Evolutionary conservation across 2,797 vertebrate species (phyloP).

Genomic region (Myotis pilosus): DNA sequence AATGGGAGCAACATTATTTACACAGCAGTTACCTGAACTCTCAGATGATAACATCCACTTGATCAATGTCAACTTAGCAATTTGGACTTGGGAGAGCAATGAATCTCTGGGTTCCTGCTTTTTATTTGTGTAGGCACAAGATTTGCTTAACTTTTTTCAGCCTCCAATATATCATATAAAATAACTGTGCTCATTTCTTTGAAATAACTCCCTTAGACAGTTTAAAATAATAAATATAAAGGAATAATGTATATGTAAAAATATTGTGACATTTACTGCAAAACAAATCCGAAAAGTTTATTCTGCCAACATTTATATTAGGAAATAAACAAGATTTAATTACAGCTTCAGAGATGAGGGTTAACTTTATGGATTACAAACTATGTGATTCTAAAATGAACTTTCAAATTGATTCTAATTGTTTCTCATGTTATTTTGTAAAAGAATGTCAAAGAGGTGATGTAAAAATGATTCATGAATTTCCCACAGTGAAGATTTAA

Average conservation of each 20-base stretch:
- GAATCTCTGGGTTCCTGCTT: background rate
- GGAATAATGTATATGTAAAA: background rate
- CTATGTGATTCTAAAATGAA: background rate
- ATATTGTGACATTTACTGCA: background rate
- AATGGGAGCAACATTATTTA: constrained; percentile 56
- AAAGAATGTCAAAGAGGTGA: background rate
- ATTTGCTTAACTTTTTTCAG: background rate
- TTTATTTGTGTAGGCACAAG: background rate
- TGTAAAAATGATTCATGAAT: background rate
- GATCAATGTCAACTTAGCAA: background rate
- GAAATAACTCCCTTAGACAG: background rate
- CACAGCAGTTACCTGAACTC: constrained; percentile 36
- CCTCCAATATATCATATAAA: background rate
- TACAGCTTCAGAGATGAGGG: background rate
- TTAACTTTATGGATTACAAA: background rate
- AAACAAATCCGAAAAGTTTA: background rate
- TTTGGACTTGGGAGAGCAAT: background rate
- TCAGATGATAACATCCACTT: constrained; percentile 10
- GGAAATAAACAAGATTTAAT: background rate
- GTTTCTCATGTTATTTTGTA: background rate
- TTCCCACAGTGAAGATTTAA: background rate
- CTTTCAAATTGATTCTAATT: background rate
- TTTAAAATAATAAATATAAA: constrained; percentile 26
- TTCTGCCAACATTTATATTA: background rate
- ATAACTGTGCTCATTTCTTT: background rate